A percentile compares a stretch with the other conserved stretches of the same genome.
phyloP scores from a whole-genome alignment of 2,797 vertebrate genomes.

The Thunnus albacares region DNA sequence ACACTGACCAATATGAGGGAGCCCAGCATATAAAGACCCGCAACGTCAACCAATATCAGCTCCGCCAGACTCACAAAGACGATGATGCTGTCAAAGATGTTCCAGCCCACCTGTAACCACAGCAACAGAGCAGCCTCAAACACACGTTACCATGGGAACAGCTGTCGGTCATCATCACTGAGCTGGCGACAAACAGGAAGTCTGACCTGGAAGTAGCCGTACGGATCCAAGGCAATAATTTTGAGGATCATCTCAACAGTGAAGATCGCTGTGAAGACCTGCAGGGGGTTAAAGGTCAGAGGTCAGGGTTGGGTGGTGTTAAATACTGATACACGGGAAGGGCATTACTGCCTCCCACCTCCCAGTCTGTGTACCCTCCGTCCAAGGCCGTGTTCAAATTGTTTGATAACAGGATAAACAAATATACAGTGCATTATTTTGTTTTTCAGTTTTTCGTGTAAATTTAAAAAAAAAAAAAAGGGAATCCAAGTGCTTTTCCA shows the following conservation, averaged over 20 bases:
- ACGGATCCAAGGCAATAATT: conserved; percentile 93
- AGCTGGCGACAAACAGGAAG: neutral
- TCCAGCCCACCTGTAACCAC: conserved; percentile 93
- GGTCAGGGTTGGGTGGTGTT: neutral
- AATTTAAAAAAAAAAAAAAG: too few relatives aligned
- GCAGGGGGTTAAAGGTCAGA: conserved; percentile 13
- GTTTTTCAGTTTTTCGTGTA: too few relatives aligned
- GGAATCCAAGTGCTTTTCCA: too few relatives aligned
- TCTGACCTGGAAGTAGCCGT: conserved; percentile 92
- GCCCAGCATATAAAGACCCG: conserved; percentile 94
- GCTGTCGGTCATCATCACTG: neutral
- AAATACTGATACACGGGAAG: neutral
- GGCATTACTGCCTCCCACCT: too few relatives aligned
- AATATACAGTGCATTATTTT: too few relatives aligned
- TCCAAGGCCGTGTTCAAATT: too few relatives aligned
- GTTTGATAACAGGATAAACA: too few relatives aligned
- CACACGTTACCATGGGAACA: neutral
- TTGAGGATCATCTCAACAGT: conserved; percentile 94
- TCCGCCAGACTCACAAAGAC: conserved; percentile 96
- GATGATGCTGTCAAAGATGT: conserved; percentile 96
- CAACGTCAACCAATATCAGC: conserved; percentile 90
- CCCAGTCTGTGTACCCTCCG: too few relatives aligned
- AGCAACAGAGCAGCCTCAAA: neutral
- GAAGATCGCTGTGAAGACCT: conserved; percentile 96
- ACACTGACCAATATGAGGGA: conserved; percentile 92